Percentiles rank a stretch among this genome's conserved stretches.
Conservation (phyloP, 2,888 invertebrate genomes). For the Caradrina kadenii region DNA sequence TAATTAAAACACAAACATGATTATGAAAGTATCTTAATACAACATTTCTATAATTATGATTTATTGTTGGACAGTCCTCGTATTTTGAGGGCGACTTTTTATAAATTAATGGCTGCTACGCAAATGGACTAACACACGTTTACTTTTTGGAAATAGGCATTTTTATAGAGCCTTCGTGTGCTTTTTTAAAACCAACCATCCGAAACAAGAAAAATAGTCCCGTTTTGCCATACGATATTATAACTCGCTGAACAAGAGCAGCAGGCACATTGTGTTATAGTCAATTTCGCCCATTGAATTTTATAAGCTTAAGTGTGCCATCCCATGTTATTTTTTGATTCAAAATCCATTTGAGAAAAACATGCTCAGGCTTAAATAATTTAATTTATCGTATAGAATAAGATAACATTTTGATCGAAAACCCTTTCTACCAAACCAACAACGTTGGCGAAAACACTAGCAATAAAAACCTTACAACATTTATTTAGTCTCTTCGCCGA, state of each 20-base stretch:
- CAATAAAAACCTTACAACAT: slow-evolving; percentile 22
- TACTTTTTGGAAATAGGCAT: too few relatives aligned
- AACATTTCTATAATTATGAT: slow-evolving; percentile 32
- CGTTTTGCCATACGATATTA: too few relatives aligned
- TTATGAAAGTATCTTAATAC: slow-evolving; percentile 38
- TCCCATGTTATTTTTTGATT: neutral
- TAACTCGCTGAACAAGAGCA: too few relatives aligned
- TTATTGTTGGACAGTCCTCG: slow-evolving; percentile 23
- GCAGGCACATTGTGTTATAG: too few relatives aligned
- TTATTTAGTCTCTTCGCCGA: too few relatives aligned
- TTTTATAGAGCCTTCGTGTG: too few relatives aligned
- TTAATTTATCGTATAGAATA: neutral
- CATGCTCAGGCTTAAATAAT: neutral
- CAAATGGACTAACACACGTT: neutral
- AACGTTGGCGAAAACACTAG: slow-evolving; percentile 4
- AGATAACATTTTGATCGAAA: neutral
- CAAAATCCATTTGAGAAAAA: neutral
- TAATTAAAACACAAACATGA: slow-evolving; percentile 53
- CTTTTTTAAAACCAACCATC: too few relatives aligned
- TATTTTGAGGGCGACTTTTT: slow-evolving; percentile 25
- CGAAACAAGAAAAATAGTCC: too few relatives aligned
- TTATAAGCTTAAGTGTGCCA: neutral
- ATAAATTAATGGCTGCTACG: neutral
- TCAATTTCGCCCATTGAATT: neutral
- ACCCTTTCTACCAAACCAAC: slow-evolving; percentile 2